A percentile compares a stretch with the other conserved stretches of the same genome.
These are phyloP conservation scores for Hydrozoanthus tunicans DNA, from an alignment of 64 coral and sea anemone genomes.

Conservation along the genomic window DNA sequence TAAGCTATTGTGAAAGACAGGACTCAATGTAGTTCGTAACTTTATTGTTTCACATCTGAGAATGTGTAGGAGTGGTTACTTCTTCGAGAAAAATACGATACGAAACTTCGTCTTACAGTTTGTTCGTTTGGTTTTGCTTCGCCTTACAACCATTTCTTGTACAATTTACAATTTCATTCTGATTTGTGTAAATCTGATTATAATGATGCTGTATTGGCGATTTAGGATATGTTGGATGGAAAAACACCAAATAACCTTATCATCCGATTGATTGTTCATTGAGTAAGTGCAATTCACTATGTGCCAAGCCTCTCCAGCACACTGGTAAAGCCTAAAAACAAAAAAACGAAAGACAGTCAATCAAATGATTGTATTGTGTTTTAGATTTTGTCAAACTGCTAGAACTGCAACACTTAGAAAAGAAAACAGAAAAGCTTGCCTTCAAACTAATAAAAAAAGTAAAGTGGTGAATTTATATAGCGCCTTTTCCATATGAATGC, in stretches of 20 bases:
- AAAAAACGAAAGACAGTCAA: not conserved
- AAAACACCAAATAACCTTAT: not conserved
- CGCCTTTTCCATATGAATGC: no score
- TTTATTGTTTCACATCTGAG: conserved; percentile 7
- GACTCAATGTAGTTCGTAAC: not conserved
- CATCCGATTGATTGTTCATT: not conserved
- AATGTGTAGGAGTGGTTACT: not conserved
- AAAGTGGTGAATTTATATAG: not conserved
- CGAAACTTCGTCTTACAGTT: no score
- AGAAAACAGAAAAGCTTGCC: not conserved
- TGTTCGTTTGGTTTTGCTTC: not conserved
- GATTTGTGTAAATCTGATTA: not conserved
- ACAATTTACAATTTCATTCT: conserved; percentile 2
- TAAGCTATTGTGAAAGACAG: not conserved
- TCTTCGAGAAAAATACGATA: not conserved
- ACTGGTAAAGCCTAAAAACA: not conserved
- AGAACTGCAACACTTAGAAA: not conserved
- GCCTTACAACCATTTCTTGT: not conserved
- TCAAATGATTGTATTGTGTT: no score
- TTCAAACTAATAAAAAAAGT: no score
- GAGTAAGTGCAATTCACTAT: not conserved
- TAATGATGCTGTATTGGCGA: not conserved
- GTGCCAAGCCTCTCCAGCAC: not conserved
- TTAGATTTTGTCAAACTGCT: not conserved
- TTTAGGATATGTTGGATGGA: not conserved